These are phyloP conservation scores for Philantomba maxwellii DNA, from an alignment of 2,113 vertebrate genomes.

Conservation along the genomic window DNA sequence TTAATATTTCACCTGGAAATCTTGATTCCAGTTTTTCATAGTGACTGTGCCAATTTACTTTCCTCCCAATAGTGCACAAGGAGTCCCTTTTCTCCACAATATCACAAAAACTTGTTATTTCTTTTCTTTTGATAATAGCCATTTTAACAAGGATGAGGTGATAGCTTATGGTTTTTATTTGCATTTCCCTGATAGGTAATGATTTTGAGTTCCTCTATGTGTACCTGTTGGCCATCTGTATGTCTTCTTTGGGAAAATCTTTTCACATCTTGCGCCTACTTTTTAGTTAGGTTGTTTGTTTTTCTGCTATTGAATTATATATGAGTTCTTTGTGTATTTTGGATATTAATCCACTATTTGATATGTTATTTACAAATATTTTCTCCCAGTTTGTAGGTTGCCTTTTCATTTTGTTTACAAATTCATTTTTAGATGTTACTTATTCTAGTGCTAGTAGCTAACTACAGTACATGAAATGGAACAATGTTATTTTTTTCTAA, in stretches of 20 bases:
- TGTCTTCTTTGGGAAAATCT: neutral
- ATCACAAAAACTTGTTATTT: neutral
- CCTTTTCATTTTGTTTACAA: neutral
- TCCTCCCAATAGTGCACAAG: neutral
- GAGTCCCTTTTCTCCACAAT: neutral
- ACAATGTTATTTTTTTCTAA: neutral
- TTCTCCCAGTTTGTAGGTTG: neutral
- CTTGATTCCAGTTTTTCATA: neutral
- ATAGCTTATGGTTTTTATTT: neutral
- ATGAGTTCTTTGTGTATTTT: neutral
- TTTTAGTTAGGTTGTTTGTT: neutral
- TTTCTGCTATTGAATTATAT: neutral
- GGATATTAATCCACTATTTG: neutral
- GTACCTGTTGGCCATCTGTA: neutral
- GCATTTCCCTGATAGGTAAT: neutral
- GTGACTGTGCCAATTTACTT: neutral
- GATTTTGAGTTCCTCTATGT: neutral
- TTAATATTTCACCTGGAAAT: neutral
- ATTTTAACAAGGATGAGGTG: neutral
- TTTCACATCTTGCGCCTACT: neutral
- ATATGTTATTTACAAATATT: neutral
- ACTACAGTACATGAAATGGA: neutral
- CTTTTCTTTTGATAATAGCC: neutral
- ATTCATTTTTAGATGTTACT: neutral
- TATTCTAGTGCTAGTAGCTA: neutral